Conservation (phyloP, 2,888 invertebrate species). For the Branchellion lobata region DNA sequence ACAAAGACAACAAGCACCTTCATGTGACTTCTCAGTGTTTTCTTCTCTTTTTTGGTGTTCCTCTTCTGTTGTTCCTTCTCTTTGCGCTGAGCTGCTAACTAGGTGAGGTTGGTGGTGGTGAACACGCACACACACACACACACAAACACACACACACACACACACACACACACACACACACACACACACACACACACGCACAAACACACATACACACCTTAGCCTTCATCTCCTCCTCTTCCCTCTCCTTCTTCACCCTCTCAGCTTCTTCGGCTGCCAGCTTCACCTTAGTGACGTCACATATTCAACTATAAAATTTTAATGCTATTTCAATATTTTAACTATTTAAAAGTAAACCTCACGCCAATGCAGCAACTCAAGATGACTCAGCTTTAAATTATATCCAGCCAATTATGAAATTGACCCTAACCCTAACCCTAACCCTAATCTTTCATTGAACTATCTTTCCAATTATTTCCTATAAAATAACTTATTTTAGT, state of each 20-base stretch:
- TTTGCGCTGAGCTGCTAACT: constrained; percentile 77
- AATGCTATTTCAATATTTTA: background rate
- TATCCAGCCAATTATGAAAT: too few species aligned
- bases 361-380: too few species aligned
- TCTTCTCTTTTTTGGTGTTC: constrained; percentile 81
- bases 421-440: too few species aligned
- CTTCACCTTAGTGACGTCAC: constrained; percentile 58
- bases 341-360: too few species aligned
- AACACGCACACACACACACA: too few species aligned
- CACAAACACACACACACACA: too few species aligned
- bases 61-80: constrained; percentile 83
- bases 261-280: constrained; percentile 65
- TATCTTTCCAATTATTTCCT: too few species aligned
- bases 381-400: too few species aligned
- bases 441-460: too few species aligned
- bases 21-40: constrained; percentile 62
- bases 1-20: constrained; percentile 48
- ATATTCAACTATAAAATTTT: background rate
- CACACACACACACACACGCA: background rate
- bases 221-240: constrained; percentile 65
- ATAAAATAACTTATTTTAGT: too few species aligned
- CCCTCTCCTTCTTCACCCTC: constrained; percentile 69
- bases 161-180: background rate
- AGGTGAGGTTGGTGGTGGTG: too few species aligned
- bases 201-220: too few species aligned